Conservation (phyloP, 2,888 invertebrate species). For the Dolomedes plantarius region DNA sequence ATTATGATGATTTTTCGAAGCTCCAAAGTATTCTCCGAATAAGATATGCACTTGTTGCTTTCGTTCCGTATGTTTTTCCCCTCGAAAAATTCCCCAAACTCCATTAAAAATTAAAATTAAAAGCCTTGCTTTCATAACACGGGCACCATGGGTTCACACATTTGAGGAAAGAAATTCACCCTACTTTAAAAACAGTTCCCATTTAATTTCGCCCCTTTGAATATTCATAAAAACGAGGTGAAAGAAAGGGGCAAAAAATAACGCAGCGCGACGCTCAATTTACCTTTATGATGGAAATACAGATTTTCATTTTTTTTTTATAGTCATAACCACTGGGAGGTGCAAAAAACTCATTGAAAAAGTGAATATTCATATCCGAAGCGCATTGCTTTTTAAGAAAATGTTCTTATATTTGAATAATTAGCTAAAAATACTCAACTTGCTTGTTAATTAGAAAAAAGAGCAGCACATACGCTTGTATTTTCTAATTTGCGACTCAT, state of each 20-base stretch:
- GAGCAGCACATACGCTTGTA: not conserved
- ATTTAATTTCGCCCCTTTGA: slow-evolving; percentile 49
- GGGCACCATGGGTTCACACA: slow-evolving; percentile 43
- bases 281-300: slow-evolving; percentile 37
- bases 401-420: slow-evolving; percentile 55
- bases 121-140: slow-evolving; percentile 31
- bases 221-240: slow-evolving; percentile 68
- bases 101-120: slow-evolving; percentile 62
- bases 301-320: slow-evolving; percentile 45
- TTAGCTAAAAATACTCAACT: slow-evolving; percentile 49
- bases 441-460: slow-evolving; percentile 49
- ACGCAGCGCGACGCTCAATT: not conserved
- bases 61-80: not conserved
- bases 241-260: slow-evolving; percentile 18
- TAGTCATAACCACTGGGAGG: slow-evolving; percentile 8
- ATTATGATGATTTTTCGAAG: too few relatives aligned
- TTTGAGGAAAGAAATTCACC: slow-evolving; percentile 50
- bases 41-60: slow-evolving; percentile 3
- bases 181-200: slow-evolving; percentile 41
- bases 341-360: slow-evolving; percentile 62
- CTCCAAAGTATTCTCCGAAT: not conserved
- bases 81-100: slow-evolving; percentile 19
- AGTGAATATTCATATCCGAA: slow-evolving; percentile 65
- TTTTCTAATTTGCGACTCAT: slow-evolving; percentile 64
- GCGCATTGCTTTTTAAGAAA: slow-evolving; percentile 11